Conservation (phyloP, 1,140 invertebrate genomes). For the Armadillidium nasatum region DNA sequence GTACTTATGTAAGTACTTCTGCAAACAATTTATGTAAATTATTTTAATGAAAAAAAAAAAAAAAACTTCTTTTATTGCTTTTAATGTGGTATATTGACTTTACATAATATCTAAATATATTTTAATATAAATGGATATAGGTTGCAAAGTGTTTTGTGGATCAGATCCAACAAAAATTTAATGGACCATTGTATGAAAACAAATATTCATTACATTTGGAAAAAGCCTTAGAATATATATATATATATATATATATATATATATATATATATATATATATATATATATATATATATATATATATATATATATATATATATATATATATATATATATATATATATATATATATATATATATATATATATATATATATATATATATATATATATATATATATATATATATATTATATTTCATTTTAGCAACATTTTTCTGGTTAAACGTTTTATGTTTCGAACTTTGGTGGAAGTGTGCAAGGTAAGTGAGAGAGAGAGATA, state of each 20-base stretch:
- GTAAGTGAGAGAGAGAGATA: conserved; percentile 31
- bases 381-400: conserved; percentile 14
- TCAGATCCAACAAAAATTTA: too few species aligned
- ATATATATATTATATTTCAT: conserved; percentile 37
- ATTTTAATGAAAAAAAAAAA: too few species aligned
- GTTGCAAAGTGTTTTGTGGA: too few species aligned
- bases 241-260: background rate
- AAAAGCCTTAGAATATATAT: too few species aligned
- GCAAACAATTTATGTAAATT: too few species aligned
- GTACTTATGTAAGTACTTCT: too few species aligned
- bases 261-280: conserved; percentile 16
- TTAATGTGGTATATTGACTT: too few species aligned
- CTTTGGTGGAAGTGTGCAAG: conserved; percentile 45
- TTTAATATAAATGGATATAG: too few species aligned
- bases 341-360: conserved; percentile 1
- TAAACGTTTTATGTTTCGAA: conserved; percentile 43
- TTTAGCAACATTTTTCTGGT: conserved; percentile 45
- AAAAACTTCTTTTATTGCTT: too few species aligned
- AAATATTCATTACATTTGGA: too few species aligned
- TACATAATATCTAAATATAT: too few species aligned
- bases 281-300: conserved; percentile 19
- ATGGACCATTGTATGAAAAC: too few species aligned
- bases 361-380: conserved; percentile 16
- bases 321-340: conserved; percentile 2
- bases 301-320: conserved; percentile 21